Evolutionary conservation across 2,113 vertebrate species (phyloP), one percentile per base, ranked within the genome.

Genomic region (Entomyzon cyanotis): DNA sequence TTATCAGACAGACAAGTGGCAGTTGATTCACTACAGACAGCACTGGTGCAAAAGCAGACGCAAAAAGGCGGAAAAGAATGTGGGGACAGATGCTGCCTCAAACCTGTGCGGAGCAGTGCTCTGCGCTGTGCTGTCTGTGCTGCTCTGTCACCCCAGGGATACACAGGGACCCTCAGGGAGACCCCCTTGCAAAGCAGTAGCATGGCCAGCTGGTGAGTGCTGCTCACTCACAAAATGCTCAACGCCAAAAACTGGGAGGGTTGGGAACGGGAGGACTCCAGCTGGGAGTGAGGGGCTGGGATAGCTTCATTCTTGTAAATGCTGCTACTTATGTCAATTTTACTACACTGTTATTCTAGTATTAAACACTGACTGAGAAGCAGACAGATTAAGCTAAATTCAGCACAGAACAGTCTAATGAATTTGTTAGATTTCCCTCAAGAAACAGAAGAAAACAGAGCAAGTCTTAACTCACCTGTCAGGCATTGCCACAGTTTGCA

Each of bases 241-340:
- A 33, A 6, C 25, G 18, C 15, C 69, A n/a, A 15, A 42, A 52
- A 41, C 20, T 7, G 24, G 47, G 49, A 9, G 64, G 77, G 46
- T 31, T 2, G 0, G 62, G 41, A 41, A 27, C 1, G 1, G 5
- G 37, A 69, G 37, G 20, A 39, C 12, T 46, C 33, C 0, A 1
- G 28, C 19, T 1, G 0, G n/a, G 50, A 65, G 60, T 0, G 19
- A 35, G 12, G 78, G 16, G 50, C 30, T 27, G 69, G 44, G 50
- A 44, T 1, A 25, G 33, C 10, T 2, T 41, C 6, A 1, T 59
- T 33, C 49, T 63, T 37, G 4, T 24, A 39, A 69, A 20, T 16
- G 6, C 63, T 49, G 52, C 50, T 68, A 20, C 27, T 39, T 18
- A 22, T 0, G 4, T 41, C 30, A 6, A 25, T 44, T 42, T 49